phyloP scores from a whole-genome alignment of 2,797 vertebrate genomes.

The Etheostoma nigrum region DNA sequence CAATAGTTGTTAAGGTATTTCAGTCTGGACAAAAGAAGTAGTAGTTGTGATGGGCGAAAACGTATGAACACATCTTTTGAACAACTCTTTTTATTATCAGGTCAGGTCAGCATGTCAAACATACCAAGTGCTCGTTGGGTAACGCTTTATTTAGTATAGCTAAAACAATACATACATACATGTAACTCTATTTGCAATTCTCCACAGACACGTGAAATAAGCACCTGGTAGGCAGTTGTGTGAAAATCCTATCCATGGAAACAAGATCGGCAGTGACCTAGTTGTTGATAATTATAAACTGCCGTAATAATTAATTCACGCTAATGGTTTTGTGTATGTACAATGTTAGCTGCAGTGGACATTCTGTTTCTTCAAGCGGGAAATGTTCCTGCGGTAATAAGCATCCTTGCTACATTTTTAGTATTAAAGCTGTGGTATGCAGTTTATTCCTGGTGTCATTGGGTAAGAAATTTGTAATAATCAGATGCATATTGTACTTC shows the following conservation, averaged over 20 bases:
- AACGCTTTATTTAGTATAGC: neutral
- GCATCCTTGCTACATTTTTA: neutral
- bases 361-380: conserved; percentile 26
- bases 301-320: conserved; percentile 47
- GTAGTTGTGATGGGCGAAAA: neutral
- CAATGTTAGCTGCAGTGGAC: neutral
- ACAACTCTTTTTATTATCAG: no score
- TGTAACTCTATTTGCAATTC: neutral
- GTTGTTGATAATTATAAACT: conserved; percentile 47
- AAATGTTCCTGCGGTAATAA: conserved; percentile 22
- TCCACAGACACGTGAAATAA: conserved; percentile 12
- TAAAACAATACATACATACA: conserved; percentile 23
- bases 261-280: conserved; percentile 73
- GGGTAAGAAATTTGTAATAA: no score
- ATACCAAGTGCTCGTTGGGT: no score
- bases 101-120: no score
- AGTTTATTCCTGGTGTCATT: no score
- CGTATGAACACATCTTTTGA: no score
- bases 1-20: no score
- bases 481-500: no score
- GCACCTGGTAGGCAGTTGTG: conserved; percentile 46
- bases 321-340: conserved; percentile 38
- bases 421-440: no score
- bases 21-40: neutral
- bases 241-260: conserved; percentile 57